These are phyloP conservation scores for Globodera ellingtonae DNA, from an alignment of 1,140 invertebrate genomes.

Conservation along the genomic window DNA sequence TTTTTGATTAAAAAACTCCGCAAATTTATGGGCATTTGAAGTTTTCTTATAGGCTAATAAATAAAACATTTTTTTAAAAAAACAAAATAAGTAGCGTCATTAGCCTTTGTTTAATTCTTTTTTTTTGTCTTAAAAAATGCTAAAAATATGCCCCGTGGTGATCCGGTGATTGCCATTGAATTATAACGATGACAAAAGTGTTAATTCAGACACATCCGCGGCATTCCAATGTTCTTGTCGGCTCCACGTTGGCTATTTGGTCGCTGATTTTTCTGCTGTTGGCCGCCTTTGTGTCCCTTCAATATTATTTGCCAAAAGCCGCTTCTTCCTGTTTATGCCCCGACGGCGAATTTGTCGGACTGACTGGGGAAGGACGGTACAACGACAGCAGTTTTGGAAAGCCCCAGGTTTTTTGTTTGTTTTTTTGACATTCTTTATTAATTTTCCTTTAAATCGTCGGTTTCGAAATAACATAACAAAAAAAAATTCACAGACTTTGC, in stretches of 20 bases:
- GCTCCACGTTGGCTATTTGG: slow-evolving; percentile 1
- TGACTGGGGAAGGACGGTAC: not conserved
- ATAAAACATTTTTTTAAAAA: too few species aligned
- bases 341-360: not conserved
- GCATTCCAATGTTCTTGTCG: not conserved
- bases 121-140: too few species aligned
- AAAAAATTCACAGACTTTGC: slow-evolving; percentile 13
- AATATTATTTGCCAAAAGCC: slow-evolving; percentile 37
- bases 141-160: too few species aligned
- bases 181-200: too few species aligned
- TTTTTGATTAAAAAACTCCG: too few species aligned
- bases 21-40: too few species aligned
- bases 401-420: slow-evolving; percentile 14
- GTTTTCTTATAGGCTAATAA: too few species aligned
- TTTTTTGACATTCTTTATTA: not conserved
- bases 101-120: too few species aligned
- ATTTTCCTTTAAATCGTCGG: not conserved
- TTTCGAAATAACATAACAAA: too few species aligned
- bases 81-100: too few species aligned
- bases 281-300: slow-evolving; percentile 30
- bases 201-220: not conserved
- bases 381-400: slow-evolving; percentile 19
- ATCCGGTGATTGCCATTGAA: too few species aligned
- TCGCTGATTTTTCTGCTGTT: slow-evolving; percentile 29
- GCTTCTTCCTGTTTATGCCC: slow-evolving; percentile 1